These are phyloP conservation scores for Anoplolepis gracilipes DNA, from an alignment of 1,140 invertebrate genomes.

Conservation along the genomic window DNA sequence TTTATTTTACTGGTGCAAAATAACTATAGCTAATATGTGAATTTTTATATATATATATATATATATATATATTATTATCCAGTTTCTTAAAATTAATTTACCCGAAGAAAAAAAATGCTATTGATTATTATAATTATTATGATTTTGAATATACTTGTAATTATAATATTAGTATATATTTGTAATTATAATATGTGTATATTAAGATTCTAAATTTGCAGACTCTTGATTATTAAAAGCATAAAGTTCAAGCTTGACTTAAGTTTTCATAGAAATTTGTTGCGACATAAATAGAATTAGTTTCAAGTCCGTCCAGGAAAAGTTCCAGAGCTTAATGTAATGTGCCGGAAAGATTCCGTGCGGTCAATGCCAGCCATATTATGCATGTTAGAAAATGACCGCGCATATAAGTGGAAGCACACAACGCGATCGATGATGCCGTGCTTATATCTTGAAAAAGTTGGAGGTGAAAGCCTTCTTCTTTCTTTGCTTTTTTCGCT, in stretches of 20 bases:
- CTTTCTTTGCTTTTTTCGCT: neutral
- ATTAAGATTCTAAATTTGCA: neutral
- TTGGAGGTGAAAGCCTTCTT: constrained; percentile 13
- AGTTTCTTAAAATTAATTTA: neutral
- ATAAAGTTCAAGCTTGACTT: neutral
- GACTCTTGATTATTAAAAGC: neutral
- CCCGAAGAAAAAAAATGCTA: neutral
- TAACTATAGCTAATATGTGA: too few species aligned
- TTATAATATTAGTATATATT: neutral
- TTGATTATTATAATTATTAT: neutral
- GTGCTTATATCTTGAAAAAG: constrained; percentile 38
- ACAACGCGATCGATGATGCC: constrained; percentile 13
- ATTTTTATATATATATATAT: too few species aligned
- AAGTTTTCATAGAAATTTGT: constrained; percentile 11
- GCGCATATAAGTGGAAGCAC: constrained; percentile 6
- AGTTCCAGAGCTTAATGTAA: constrained; percentile 44
- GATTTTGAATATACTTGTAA: neutral
- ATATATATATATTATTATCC: too few species aligned
- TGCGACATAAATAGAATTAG: constrained; percentile 28
- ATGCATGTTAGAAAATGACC: constrained; percentile 16
- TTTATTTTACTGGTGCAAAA: neutral
- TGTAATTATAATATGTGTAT: neutral
- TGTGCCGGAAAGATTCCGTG: constrained; percentile 40
- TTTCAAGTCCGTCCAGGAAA: constrained; percentile 14
- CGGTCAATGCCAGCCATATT: constrained; percentile 35